A percentile compares a stretch with the other conserved stretches of the same genome.
These are phyloP conservation scores for Gastracanthus pulcherrimus DNA, from an alignment of 2,888 invertebrate genomes.

Conservation along the genomic window DNA sequence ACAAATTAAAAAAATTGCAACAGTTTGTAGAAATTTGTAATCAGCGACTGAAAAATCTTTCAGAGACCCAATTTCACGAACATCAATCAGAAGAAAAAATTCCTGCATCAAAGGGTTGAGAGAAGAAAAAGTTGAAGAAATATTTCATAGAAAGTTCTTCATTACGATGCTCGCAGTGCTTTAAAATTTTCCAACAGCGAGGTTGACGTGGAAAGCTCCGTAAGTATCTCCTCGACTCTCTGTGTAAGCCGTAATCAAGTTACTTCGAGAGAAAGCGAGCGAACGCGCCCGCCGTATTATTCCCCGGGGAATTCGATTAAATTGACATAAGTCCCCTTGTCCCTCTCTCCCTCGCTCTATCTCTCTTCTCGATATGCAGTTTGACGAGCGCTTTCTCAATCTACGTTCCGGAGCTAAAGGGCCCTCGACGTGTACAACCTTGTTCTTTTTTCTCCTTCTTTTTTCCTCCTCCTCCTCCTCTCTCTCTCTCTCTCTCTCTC, in stretches of 20 bases:
- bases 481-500: too few relatives aligned
- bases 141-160: too few relatives aligned
- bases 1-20: too few relatives aligned
- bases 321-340: slow-evolving; percentile 53
- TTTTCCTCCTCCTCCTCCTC: neutral
- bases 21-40: too few relatives aligned
- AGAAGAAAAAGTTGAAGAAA: too few relatives aligned
- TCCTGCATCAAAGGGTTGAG: too few relatives aligned
- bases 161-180: too few relatives aligned
- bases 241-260: slow-evolving; percentile 48
- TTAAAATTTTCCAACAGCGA: too few relatives aligned
- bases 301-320: slow-evolving; percentile 56
- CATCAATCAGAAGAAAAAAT: too few relatives aligned
- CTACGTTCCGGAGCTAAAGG: slow-evolving; percentile 5
- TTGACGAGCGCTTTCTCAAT: slow-evolving; percentile 44
- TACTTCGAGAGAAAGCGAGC: slow-evolving; percentile 37
- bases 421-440: slow-evolving; percentile 2
- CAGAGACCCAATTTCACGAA: too few relatives aligned
- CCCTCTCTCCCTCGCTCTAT: slow-evolving; percentile 4
- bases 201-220: neutral
- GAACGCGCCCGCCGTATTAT: slow-evolving; percentile 41
- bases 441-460: neutral
- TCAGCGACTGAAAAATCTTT: too few relatives aligned
- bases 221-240: neutral
- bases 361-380: slow-evolving; percentile 38